Base-by-base conservation (phyloP, 2,797 vertebrate species). In the Halcyon leucocephala region DNA sequence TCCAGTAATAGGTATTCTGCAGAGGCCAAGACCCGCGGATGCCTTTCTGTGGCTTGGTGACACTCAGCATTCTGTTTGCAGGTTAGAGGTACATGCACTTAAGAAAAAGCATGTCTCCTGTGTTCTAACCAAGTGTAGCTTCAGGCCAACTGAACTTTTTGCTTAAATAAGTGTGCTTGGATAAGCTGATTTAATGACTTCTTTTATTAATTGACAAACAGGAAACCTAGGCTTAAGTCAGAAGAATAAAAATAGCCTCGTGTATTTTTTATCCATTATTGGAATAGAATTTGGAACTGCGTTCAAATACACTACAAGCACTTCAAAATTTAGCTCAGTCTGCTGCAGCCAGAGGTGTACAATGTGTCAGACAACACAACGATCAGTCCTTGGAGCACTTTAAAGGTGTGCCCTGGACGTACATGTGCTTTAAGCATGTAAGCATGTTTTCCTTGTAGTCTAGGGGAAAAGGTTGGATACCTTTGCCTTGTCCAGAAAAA, bases 51-150 rank as follows among this genome's bases (percentile, higher is more conserved):
- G 28, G 37, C 25, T 4, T 44, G 76, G 41, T 55, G 28, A 19
- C 21, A 7, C 44, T 55, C 48, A 11, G 49, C n/a, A 14, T 57
- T 62, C 80, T 48, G 21, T 10, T 44, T 60, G 52, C 57, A 67
- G 52, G 37, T 42, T 42, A 7, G 19, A 62, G 42, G 24, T 66
- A 8, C 42, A 9, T 0, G 0, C 3, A 49, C 31, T 48, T 57
- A 28, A 82, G 73, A 21, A 52, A 48, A 48, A 73, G 20, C 9
- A 12, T 4, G 7, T 5, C 4, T 5, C 41, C 31, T 48, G 2
- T 42, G 35, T 12, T 48, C 26, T 20, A 61, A 19, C 25, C 14
- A 49, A 86, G 21, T 1, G 41, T 14, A 69, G 54, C 37, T 69
- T 78, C 46, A 37, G 69, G 26, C 33, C 57, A 86, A 13, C 15